These are phyloP conservation scores for Dasypus novemcinctus DNA, from an alignment of 2,113 vertebrate species.

Conservation along the genomic window DNA sequence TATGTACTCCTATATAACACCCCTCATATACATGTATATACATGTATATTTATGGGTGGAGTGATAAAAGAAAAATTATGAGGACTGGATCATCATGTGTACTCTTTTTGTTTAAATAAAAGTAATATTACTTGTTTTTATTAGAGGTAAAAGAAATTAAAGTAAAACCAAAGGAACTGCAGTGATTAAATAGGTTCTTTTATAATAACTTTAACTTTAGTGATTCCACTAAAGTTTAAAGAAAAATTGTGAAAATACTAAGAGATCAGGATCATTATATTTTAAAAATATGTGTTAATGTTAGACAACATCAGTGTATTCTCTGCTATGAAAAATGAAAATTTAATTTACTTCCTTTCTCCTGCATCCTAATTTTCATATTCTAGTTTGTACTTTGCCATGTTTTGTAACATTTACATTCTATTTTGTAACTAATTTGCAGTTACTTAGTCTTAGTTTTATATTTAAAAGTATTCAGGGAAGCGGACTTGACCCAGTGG, in stretches of 20 bases:
- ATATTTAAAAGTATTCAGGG: neutral
- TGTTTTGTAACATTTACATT: neutral
- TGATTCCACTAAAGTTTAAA: conserved; percentile 41
- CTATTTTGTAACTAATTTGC: conserved; percentile 36
- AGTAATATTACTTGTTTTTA: conserved; percentile 6
- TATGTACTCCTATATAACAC: neutral
- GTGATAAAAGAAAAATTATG: neutral
- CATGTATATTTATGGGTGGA: neutral
- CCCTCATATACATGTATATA: neutral
- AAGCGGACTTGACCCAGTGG: too few species aligned
- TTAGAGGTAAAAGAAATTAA: conserved; percentile 2
- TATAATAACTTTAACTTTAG: too few species aligned
- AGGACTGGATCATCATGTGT: neutral
- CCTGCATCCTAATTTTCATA: neutral
- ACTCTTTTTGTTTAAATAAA: conserved; percentile 30
- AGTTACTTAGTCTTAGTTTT: conserved; percentile 30
- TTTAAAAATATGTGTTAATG: neutral
- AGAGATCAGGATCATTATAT: neutral
- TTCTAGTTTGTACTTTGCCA: conserved; percentile 15
- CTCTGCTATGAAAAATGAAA: conserved; percentile 26
- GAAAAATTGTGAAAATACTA: conserved; percentile 1
- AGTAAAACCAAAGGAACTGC: conserved; percentile 8
- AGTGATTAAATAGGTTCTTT: neutral
- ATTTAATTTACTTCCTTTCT: neutral
- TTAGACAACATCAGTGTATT: neutral